Percentiles rank a stretch among this genome's conserved stretches.
These are phyloP conservation scores for Holacanthella duospinosa DNA, from an alignment of 2,888 invertebrate genomes.

Conservation along the genomic window DNA sequence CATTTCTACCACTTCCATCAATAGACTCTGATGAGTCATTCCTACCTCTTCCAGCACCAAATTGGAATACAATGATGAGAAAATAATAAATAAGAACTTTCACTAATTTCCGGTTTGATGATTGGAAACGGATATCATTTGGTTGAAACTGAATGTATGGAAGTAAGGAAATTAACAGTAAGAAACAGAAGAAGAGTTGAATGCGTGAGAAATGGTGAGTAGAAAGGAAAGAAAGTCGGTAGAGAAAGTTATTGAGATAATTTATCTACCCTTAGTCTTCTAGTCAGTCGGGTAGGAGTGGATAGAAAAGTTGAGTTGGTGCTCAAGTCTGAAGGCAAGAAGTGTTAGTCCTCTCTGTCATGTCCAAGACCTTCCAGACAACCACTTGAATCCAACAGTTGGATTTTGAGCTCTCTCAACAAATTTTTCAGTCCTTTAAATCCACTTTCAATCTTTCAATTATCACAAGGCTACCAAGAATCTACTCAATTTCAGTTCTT, in stretches of 20 bases:
- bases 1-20: no score
- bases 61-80: no score
- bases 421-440: no score
- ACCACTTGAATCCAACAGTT: neutral
- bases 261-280: neutral
- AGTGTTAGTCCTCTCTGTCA: neutral
- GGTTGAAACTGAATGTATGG: neutral
- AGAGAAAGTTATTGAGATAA: neutral
- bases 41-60: no score
- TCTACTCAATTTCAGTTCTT: no score
- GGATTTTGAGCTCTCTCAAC: no score
- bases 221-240: neutral
- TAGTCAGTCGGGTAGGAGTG: neutral
- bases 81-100: no score
- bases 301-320: neutral
- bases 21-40: no score
- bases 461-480: no score
- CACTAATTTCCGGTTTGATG: neutral
- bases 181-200: neutral
- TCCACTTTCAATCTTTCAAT: no score
- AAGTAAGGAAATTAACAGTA: neutral
- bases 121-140: neutral
- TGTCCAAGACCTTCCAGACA: neutral
- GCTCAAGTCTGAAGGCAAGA: no score
- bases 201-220: neutral